Percentiles rank a stretch among this genome's conserved stretches.
These are phyloP conservation scores for Drosophila melanogaster DNA, from an alignment of 1,140 invertebrate genomes.

Conservation along the genomic window Release_6_plus_ISO1_MT NT_033777.3:23613001-23613500, in stretches of 20 bases:
- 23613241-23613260: conserved; percentile 51
- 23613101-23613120: conserved; percentile 49
- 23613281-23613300: conserved; percentile 53
- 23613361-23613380: conserved; percentile 27
- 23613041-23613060: conserved; percentile 16
- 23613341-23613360: conserved; percentile 26
- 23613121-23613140: conserved; percentile 69
- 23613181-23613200: conserved; percentile 56
- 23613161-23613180: conserved; percentile 56
- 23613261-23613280: conserved; percentile 61
- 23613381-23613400: conserved; percentile 57
- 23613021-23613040: conserved; percentile 16
- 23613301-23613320: background rate
- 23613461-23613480: conserved; percentile 45
- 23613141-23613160: conserved; percentile 68
- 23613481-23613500: conserved; percentile 68
- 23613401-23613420: conserved; percentile 51
- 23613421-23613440: conserved; percentile 11
- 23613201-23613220: conserved; percentile 53
- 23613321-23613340: conserved; percentile 62
- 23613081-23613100: conserved; percentile 12
- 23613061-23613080: conserved; percentile 1
- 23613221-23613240: conserved; percentile 59
- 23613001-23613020: conserved; percentile 23
- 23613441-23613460: conserved; percentile 56